phyloP scores from a whole-genome alignment of 2,888 invertebrate species.

The Cheilosia urbana region DNA sequence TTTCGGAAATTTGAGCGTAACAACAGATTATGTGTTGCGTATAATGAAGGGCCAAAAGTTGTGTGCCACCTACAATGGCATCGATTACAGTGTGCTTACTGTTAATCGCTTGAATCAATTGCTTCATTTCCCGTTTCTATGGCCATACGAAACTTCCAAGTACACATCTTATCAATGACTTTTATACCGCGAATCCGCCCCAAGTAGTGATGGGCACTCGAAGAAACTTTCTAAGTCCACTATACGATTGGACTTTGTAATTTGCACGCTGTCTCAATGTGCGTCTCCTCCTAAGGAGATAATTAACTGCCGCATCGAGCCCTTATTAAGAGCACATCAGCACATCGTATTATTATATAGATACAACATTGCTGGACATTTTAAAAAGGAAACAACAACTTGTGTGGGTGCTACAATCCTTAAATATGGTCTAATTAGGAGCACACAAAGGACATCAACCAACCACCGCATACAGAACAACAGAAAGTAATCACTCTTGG shows the following conservation, averaged over 20 bases:
- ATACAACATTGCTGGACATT: not conserved
- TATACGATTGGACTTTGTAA: not conserved
- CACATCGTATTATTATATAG: not conserved
- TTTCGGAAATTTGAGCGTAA: too few relatives aligned
- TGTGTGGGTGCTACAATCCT: not conserved
- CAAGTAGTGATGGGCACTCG: not conserved
- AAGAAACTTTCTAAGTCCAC: not conserved
- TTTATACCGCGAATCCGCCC: not conserved
- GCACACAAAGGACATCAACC: not conserved
- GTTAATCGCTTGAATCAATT: not conserved
- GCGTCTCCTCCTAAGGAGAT: not conserved
- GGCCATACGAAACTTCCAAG: not conserved
- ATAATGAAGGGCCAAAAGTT: not conserved
- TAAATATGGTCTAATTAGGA: not conserved
- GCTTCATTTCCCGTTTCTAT: not conserved
- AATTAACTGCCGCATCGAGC: constrained; percentile 5
- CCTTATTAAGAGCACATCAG: not conserved
- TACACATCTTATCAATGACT: not conserved
- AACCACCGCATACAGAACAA: not conserved
- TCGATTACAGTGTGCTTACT: not conserved
- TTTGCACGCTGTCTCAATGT: not conserved
- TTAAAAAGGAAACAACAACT: not conserved
- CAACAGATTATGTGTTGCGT: not conserved
- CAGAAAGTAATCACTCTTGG: constrained; percentile 10
- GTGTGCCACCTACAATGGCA: not conserved